Evolutionary conservation across 2,797 vertebrate species (phyloP), one percentile per base, ranked within the genome.

Genomic region (Threskiornis aethiopicus): DNA sequence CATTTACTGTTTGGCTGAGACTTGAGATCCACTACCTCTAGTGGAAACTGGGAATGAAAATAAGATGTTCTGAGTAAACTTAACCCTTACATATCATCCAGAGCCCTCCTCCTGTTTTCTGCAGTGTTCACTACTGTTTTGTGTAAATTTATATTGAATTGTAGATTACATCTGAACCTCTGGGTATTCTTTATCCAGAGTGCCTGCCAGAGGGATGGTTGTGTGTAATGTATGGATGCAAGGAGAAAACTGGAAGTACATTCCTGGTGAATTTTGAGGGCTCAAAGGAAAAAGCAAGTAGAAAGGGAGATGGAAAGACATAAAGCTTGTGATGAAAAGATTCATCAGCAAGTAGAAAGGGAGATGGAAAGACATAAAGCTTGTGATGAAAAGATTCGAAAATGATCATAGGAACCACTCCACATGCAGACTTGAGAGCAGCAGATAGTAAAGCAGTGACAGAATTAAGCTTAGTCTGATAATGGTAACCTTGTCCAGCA

Each of bases 141-240:
- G 22, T 11, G 6, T 58, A 57, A 62, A 2, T 37, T 83, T 42
- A 25, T 26, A n/a, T 7, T 20, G 33, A 54, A 29, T n/a, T 1
- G 2, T 5, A 52, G 37, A 52, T 52, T 55, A 5, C 5, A 16
- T 44, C 28, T 64, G 59, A 73, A 22, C 13, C 5, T 64, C 22
- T 76, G 37, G 2, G 4, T 46, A 18, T 58, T 87, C 46, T 77
- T 84, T 78, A 59, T 6, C 20, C 22, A 28, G 19, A n/a, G 15
- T 44, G 33, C 64, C 47, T 75, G 17, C 15, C 41, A 75, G 49
- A 71, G 19, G 15, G n/a, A 61, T 0, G 0, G 16, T 13, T 51
- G 8, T 20, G 3, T 58, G 13, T 15, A 47, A 51, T 13, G 33
- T 17, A 47, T 3, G 5, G 13, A 17, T 54, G 3, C 16, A 70